Conservation (phyloP, 2,113 vertebrate species). For the Onychorhynchus coronatus region DNA sequence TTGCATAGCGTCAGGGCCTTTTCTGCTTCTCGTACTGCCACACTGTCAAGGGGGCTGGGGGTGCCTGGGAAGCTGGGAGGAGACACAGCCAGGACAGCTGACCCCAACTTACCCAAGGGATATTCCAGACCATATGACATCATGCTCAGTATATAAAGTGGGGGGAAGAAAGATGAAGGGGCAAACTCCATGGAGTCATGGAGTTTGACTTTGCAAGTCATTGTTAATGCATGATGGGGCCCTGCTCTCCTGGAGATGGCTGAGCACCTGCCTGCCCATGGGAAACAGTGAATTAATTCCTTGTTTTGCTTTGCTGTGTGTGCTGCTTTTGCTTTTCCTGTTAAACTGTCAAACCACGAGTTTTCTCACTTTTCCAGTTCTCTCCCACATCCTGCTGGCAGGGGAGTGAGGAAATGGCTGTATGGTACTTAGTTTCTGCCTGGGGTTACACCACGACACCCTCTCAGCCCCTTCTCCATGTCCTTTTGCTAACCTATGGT, state of each 20-base stretch:
- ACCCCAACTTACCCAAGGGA: background rate
- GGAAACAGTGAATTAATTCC: background rate
- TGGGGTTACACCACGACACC: background rate
- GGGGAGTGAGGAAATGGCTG: background rate
- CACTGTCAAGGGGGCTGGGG: accelerated
- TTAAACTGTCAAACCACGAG: background rate
- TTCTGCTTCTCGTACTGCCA: background rate
- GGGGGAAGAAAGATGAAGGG: background rate
- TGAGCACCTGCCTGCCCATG: background rate
- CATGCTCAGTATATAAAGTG: background rate
- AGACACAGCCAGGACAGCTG: background rate
- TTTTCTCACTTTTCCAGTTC: slow-evolving; percentile 4
- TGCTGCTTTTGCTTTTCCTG: background rate
- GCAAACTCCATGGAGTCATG: accelerated
- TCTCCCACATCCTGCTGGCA: background rate
- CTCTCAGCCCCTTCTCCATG: background rate
- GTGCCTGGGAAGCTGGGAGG: background rate
- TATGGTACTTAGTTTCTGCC: background rate
- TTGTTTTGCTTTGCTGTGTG: background rate
- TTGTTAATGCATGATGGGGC: background rate
- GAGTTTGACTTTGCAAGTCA: background rate
- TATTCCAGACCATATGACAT: background rate
- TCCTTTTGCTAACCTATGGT: background rate
- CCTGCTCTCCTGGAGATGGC: background rate
- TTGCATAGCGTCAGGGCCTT: background rate